Conservation (phyloP, 2,888 invertebrate species). For the Tridacna crocea region DNA sequence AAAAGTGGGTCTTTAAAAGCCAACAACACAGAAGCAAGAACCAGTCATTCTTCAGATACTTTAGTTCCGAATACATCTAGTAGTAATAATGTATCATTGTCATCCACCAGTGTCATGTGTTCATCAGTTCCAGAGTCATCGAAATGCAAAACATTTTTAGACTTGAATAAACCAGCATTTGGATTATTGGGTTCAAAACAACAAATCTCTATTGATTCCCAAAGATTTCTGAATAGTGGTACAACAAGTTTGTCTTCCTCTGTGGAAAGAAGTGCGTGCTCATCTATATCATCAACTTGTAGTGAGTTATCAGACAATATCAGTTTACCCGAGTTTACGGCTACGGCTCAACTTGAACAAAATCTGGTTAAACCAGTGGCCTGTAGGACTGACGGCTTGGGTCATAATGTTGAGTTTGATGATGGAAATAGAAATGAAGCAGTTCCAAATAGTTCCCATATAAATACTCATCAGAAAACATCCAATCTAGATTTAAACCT, state of each 20-base stretch:
- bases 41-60: not conserved
- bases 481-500: not conserved
- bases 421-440: constrained; percentile 1
- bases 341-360: constrained; percentile 10
- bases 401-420: not conserved
- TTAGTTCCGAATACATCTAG: not conserved
- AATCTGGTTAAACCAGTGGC: constrained; percentile 36
- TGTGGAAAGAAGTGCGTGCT: not conserved
- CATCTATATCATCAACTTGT: constrained; percentile 41
- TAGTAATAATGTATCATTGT: not conserved
- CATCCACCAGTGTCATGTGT: not conserved
- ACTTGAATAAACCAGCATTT: not conserved
- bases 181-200: not conserved
- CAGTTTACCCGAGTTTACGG: constrained; percentile 47
- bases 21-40: not conserved
- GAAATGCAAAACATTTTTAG: not conserved
- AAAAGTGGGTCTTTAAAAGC: not conserved
- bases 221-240: constrained; percentile 10
- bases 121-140: not conserved
- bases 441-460: not conserved
- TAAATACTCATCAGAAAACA: not conserved
- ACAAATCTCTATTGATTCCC: constrained; percentile 14
- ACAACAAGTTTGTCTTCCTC: not conserved
- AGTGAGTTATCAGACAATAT: constrained; percentile 39
- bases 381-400: constrained; percentile 19